Percentiles rank a stretch among this genome's conserved stretches.
Conservation (phyloP, 2,113 vertebrate genomes). For the Euleptes europaea region DNA sequence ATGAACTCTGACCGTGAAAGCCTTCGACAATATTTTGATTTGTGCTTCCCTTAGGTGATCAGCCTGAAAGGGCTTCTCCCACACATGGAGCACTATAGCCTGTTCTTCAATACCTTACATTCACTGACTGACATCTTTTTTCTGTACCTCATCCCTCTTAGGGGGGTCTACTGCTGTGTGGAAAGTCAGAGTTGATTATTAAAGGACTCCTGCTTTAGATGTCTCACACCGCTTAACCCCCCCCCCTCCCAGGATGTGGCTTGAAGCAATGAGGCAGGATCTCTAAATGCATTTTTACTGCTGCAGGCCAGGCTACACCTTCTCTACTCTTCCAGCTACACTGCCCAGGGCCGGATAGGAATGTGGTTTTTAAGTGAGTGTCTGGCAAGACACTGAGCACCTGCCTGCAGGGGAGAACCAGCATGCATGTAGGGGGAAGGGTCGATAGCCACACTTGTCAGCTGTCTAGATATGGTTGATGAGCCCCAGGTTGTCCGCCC, state of each 20-base stretch:
- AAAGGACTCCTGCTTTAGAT: neutral
- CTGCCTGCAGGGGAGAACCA: neutral
- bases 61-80: neutral
- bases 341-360: conserved; percentile 12
- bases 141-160: neutral
- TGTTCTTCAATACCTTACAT: neutral
- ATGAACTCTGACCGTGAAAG: too few relatives aligned
- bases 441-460: neutral
- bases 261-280: conserved; percentile 10
- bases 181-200: neutral
- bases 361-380: conserved; percentile 37
- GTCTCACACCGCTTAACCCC: neutral
- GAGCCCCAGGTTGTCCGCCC: neutral
- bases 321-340: conserved; percentile 21
- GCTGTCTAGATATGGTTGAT: neutral
- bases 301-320: conserved; percentile 15
- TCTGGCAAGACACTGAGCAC: conserved; percentile 15
- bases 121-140: neutral
- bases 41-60: neutral
- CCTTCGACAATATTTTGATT: too few relatives aligned
- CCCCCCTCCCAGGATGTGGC: neutral
- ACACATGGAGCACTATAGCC: neutral
- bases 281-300: conserved; percentile 30
- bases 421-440: neutral
- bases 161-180: neutral